phyloP scores from a whole-genome alignment of 2,888 invertebrate genomes.

The Drosophila paramelanica region DNA sequence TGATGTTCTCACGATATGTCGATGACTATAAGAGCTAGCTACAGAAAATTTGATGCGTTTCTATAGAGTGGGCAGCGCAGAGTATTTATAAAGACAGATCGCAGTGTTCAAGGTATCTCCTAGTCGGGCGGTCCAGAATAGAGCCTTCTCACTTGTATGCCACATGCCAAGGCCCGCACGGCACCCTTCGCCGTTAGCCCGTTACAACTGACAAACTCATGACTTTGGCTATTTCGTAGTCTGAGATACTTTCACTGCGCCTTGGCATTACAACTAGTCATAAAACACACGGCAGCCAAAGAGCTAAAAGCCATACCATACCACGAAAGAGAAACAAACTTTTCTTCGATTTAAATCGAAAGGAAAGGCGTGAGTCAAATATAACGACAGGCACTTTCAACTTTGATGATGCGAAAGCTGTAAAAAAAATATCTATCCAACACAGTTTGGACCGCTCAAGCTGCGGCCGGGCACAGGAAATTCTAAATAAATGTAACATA shows the following conservation, averaged over 20 bases:
- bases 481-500: neutral
- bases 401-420: conserved; percentile 67
- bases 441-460: conserved; percentile 32
- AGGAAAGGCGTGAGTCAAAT: conserved; percentile 21
- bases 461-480: conserved; percentile 1
- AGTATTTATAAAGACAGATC: too few relatives aligned
- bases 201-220: conserved; percentile 40
- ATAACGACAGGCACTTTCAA: conserved; percentile 71
- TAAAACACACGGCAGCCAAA: conserved; percentile 56
- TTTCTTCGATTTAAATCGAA: conserved; percentile 76
- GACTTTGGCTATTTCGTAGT: conserved; percentile 44
- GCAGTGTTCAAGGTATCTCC: too few relatives aligned
- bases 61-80: too few relatives aligned
- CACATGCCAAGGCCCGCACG: too few relatives aligned
- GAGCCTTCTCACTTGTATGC: too few relatives aligned
- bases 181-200: neutral
- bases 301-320: conserved; percentile 45
- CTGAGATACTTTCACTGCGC: conserved; percentile 46
- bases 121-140: too few relatives aligned
- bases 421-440: conserved; percentile 54
- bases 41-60: too few relatives aligned
- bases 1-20: too few relatives aligned
- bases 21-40: too few relatives aligned
- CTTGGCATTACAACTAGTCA: conserved; percentile 65
- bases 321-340: conserved; percentile 28